Evolutionary conservation across 2,113 vertebrate genomes (phyloP), one percentile per base, ranked within the genome.

Genomic region (Thomomys bottae): DNA sequence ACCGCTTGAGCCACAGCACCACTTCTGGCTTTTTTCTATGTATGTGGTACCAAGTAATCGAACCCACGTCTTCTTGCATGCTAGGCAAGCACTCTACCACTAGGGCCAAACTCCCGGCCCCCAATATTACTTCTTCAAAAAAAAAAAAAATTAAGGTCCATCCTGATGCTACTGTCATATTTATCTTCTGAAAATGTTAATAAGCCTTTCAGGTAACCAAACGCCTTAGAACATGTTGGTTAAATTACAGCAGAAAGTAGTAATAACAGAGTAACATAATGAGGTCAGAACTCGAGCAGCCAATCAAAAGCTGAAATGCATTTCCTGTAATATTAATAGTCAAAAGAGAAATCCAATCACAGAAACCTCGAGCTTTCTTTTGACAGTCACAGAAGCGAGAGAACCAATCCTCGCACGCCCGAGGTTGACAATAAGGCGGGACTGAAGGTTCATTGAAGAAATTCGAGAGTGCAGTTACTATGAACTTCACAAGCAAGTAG

Each of bases 391-490:
- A 94, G 80, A 92, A 95, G 91, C 83, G 0, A 82, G 54, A 90
- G 96, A 97, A 92, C 98, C 98, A 98, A 98, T 98, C 97, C 97
- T 95, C 95, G 82, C 17, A 94, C 96, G 90, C 49, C 90, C 96
- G 83, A 94, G 93, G 94, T 86, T 83, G 97, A 97, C 97, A 96
- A 97, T 93, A 91, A 98, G 98, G 98, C 97, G 97, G 98, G 96
- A 97, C 97, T 92, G 95, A 0, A 66, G 95, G 94, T 97, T 98
- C 98, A 98, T 98, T 98, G 97, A 98, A 97, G 96, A 98, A 98
- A 98, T 97, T 97, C 97, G 94, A 97, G 96, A 96, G 92, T 96
- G 94, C 96, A 85, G 94, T 98, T 98, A 98, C 98, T 98, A 98
- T 95, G 94, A 94, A 96, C 95, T 97, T 95, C 32, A 15, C 96